Conservation (phyloP, 2,113 vertebrate genomes). For the Centropus bengalensis region DNA sequence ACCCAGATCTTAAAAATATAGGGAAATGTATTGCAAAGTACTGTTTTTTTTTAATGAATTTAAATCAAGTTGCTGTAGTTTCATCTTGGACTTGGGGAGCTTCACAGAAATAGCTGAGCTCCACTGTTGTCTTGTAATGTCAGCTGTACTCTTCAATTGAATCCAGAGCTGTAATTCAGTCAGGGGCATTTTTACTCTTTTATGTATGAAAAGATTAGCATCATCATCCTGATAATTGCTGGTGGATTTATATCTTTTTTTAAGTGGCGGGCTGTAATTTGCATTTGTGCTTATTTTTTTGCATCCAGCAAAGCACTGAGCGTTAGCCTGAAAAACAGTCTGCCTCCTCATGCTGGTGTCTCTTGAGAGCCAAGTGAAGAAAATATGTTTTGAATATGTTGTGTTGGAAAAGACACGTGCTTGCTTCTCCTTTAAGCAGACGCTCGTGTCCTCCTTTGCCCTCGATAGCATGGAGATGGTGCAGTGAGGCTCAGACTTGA, state of each 20-base stretch:
- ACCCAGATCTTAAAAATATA: background rate
- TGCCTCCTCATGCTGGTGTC: constrained; percentile 58
- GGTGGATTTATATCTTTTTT: constrained; percentile 70
- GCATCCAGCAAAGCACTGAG: constrained; percentile 31
- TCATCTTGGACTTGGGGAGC: background rate
- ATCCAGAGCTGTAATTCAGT: constrained; percentile 71
- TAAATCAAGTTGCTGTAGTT: background rate
- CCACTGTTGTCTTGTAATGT: constrained; percentile 48
- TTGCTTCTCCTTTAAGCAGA: constrained; percentile 30
- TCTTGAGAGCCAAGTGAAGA: constrained; percentile 55
- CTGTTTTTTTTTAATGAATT: background rate
- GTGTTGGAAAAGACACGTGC: constrained; percentile 48
- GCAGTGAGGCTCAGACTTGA: background rate
- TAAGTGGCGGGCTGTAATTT: constrained; percentile 45
- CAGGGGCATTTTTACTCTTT: constrained; percentile 71
- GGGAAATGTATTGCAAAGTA: background rate
- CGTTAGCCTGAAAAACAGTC: constrained; percentile 49
- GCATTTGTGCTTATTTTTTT: constrained; percentile 63
- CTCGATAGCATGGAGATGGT: background rate
- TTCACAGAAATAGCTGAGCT: constrained; percentile 52
- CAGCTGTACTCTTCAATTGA: constrained; percentile 63
- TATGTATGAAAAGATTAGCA: constrained; percentile 70
- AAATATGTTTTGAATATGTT: constrained; percentile 39
- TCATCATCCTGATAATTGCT: constrained; percentile 73
- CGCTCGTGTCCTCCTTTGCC: constrained; percentile 45